These are phyloP conservation scores for Physeter macrocephalus DNA, from an alignment of 2,113 vertebrate genomes.

Conservation along the genomic window DNA sequence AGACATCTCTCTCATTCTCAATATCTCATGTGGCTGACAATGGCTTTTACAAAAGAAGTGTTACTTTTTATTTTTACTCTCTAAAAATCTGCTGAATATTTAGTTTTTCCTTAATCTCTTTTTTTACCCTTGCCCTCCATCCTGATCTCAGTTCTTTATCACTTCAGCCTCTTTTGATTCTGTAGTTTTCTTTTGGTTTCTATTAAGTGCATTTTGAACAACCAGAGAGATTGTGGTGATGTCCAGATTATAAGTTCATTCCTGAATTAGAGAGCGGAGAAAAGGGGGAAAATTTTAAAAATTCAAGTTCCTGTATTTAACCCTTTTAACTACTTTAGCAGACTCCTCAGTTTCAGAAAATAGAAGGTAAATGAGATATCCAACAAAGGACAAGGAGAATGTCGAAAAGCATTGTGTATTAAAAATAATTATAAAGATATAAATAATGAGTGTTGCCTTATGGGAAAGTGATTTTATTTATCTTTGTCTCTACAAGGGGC, in stretches of 20 bases:
- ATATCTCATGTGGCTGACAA: background rate
- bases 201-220: background rate
- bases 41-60: background rate
- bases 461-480: background rate
- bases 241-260: background rate
- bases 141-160: background rate
- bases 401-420: background rate
- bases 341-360: background rate
- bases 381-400: background rate
- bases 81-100: background rate
- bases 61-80: background rate
- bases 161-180: background rate
- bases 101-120: background rate
- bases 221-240: background rate
- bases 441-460: background rate
- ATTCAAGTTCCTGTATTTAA: background rate
- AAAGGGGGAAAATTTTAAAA: background rate
- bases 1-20: background rate
- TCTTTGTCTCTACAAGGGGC: background rate
- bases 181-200: background rate
- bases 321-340: background rate
- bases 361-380: background rate
- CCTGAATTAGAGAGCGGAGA: background rate
- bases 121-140: background rate
- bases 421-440: background rate